Evolutionary conservation across 92 coral and sea anemone species (phyloP), one percentile per base, ranked within the genome.

Genomic region (Palythoa caribaeorum): DNA sequence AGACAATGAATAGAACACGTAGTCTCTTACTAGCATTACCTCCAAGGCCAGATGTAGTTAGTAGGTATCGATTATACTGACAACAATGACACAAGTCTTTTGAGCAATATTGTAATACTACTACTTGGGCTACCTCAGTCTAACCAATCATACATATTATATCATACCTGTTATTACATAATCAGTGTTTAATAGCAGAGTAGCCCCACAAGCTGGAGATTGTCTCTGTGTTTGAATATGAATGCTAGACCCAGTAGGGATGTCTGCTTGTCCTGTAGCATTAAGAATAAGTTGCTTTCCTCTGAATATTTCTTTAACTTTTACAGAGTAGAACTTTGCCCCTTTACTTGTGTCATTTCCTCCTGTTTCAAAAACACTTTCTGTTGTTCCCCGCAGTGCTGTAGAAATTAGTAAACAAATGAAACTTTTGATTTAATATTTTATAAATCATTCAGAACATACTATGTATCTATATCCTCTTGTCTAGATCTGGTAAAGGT

Each of bases 121-220:
- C 28, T 28, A 0, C 28, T 28, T 28, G 28, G 28, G 28, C 28
- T 28, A 28, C 28, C 28, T 28, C 28, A 28, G 28, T 0, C 28
- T 28, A 28, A 28, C 28, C 28, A 28, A 28, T 28, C 28, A 28
- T 28, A 28, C 28, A 28, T 28, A 28, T 28, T 28, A 28, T 28
- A 77, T 12, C 38, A 19, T 47, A 80, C 85, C 85, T 80, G 85
- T 80, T 63, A 80, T 80, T 63, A 65, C 59, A 40, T 80, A 80
- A 28, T 65, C 85, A 6, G 75, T 80, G 9, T 63, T 80, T 51
- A 65, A 11, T 19, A 6, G 11, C 2, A 80, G 28, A 2, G 47
- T 38, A 17, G 57, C 59, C 2, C 73, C 85, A 44, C 85, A 80
- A 1, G 85, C 59, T 12, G 85, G 60, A 44, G 57, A 17, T 63